phyloP scores from a whole-genome alignment of 1,140 invertebrate genomes.

The Hylyphantes graminicola region DNA sequence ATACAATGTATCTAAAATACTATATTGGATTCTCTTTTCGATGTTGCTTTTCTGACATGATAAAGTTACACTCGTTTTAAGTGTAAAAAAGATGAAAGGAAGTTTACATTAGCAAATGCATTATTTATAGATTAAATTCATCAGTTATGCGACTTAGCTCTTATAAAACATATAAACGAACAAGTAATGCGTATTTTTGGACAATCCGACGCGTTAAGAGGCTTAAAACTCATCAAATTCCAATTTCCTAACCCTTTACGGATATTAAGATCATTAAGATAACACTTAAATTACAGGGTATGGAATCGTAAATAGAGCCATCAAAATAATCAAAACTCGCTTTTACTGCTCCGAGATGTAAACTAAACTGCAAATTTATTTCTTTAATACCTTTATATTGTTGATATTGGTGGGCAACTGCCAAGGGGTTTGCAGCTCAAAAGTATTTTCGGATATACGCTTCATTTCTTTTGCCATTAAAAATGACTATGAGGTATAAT shows the following conservation, averaged over 20 bases:
- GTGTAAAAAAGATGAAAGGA: too few relatives aligned
- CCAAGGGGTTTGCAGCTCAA: background rate
- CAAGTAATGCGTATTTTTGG: too few relatives aligned
- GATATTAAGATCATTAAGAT: slow-evolving; percentile 19
- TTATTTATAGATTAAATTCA: too few relatives aligned
- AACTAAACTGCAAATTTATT: slow-evolving; percentile 26
- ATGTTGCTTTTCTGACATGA: too few relatives aligned
- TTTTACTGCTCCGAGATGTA: slow-evolving; percentile 2
- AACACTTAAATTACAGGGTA: slow-evolving; percentile 26
- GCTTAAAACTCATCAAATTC: slow-evolving; percentile 14
- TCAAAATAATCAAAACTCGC: slow-evolving; percentile 36
- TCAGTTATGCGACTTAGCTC: too few relatives aligned
- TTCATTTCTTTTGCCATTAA: slow-evolving; percentile 13
- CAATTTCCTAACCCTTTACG: background rate
- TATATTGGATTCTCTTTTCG: too few relatives aligned
- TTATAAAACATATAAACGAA: too few relatives aligned
- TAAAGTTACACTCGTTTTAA: too few relatives aligned
- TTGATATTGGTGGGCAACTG: background rate
- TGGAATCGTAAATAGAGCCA: slow-evolving; percentile 29
- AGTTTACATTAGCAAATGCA: too few relatives aligned
- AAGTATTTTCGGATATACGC: slow-evolving; percentile 2
- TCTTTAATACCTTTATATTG: slow-evolving; percentile 1
- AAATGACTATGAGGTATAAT: background rate
- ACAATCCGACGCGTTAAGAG: background rate
- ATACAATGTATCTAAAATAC: too few relatives aligned